Evolutionary conservation across 2,113 vertebrate species (phyloP).

Genomic region (Patagioenas fasciata): DNA sequence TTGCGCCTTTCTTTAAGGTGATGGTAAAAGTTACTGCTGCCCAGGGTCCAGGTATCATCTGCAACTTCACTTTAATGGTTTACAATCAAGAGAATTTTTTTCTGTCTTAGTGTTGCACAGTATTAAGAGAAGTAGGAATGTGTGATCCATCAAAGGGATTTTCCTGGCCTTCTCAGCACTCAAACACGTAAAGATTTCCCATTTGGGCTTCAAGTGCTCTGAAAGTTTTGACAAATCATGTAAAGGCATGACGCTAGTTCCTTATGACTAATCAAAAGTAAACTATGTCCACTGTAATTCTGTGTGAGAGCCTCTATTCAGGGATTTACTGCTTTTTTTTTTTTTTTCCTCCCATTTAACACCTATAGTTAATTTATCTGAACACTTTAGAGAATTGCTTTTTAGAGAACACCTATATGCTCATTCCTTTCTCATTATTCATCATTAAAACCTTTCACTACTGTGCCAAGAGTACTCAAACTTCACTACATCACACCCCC

Average conservation of each 20-base stretch:
- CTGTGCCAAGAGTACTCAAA: background rate
- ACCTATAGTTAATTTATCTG: background rate
- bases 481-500: background rate
- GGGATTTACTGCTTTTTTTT: background rate
- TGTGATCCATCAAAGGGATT: conserved; percentile 13
- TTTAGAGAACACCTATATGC: background rate
- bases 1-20: background rate
- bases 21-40: background rate
- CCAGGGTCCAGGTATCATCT: background rate
- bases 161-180: background rate
- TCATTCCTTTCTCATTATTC: background rate
- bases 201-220: background rate
- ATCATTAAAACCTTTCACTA: background rate
- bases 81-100: background rate
- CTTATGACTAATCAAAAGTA: conserved; percentile 6
- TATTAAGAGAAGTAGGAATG: background rate
- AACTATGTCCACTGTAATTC: background rate
- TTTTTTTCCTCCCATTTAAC: background rate
- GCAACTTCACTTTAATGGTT: background rate
- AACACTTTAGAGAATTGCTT: background rate
- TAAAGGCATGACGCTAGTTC: background rate
- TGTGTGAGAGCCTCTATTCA: background rate
- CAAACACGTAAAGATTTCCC: background rate
- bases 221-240: conserved; percentile 4
- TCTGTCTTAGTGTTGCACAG: background rate